These are phyloP conservation scores for Propithecus perrieri DNA, from an alignment of 2,797 vertebrate genomes.

Conservation along the genomic window DNA sequence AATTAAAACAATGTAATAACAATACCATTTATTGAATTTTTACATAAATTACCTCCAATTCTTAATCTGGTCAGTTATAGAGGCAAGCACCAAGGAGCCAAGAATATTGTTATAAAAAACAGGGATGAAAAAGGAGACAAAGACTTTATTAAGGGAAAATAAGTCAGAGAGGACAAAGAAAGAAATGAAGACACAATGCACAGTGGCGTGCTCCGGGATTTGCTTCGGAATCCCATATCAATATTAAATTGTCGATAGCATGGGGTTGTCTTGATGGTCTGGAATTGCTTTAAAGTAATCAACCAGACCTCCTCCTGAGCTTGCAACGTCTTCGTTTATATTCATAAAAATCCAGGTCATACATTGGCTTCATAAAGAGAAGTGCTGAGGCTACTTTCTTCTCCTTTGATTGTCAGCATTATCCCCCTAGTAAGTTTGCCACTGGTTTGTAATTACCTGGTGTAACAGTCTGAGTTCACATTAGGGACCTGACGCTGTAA, in stretches of 20 bases:
- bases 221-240: background rate
- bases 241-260: background rate
- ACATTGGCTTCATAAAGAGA: background rate
- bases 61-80: background rate
- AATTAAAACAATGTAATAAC: background rate
- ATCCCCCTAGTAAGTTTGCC: background rate
- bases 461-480: background rate
- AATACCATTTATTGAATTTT: background rate
- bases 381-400: background rate
- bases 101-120: background rate
- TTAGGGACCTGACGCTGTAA: background rate
- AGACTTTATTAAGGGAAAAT: background rate
- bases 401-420: background rate
- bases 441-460: background rate
- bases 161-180: background rate
- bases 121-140: background rate
- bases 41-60: background rate
- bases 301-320: background rate
- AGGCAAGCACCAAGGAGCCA: background rate
- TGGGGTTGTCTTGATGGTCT: background rate
- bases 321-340: background rate
- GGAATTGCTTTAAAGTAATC: conserved; percentile 26
- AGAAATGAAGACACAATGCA: background rate
- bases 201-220: background rate
- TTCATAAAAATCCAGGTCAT: background rate